These are phyloP conservation scores for Rhinoptilus africanus DNA, from an alignment of 2,113 vertebrate species.

Conservation along the genomic window DNA sequence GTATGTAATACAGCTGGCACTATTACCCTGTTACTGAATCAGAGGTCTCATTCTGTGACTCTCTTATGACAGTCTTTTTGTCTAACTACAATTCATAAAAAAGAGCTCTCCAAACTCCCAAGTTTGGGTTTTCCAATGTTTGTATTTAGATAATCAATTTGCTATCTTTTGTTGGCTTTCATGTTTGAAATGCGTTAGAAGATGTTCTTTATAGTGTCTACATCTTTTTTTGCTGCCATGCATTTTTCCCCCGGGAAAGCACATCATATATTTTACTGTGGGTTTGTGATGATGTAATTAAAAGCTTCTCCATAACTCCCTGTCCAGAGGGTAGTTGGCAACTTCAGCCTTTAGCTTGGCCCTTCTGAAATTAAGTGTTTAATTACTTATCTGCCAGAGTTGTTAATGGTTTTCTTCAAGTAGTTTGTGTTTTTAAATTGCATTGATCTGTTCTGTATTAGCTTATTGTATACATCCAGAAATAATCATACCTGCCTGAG, in stretches of 20 bases:
- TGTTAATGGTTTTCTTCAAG: neutral
- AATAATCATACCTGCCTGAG: neutral
- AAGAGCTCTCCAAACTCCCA: neutral
- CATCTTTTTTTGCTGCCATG: neutral
- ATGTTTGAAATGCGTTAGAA: neutral
- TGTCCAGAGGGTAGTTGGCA: neutral
- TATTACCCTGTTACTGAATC: neutral
- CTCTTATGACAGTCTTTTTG: neutral
- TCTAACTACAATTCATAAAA: neutral
- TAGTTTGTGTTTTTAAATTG: neutral
- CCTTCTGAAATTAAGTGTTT: neutral
- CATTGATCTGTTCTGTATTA: neutral
- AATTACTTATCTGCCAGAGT: neutral
- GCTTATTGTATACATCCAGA: neutral
- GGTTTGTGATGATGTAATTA: neutral
- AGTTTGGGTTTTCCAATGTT: neutral
- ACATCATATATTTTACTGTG: neutral
- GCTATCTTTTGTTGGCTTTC: neutral
- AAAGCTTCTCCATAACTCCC: neutral
- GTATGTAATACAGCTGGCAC: neutral
- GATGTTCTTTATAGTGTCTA: neutral
- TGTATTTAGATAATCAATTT: neutral
- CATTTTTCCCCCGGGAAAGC: neutral
- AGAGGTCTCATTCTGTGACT: neutral
- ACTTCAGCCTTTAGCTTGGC: neutral